Evolutionary conservation across 2,888 invertebrate species (phyloP).

Genomic region (Parnassius smintheus): DNA sequence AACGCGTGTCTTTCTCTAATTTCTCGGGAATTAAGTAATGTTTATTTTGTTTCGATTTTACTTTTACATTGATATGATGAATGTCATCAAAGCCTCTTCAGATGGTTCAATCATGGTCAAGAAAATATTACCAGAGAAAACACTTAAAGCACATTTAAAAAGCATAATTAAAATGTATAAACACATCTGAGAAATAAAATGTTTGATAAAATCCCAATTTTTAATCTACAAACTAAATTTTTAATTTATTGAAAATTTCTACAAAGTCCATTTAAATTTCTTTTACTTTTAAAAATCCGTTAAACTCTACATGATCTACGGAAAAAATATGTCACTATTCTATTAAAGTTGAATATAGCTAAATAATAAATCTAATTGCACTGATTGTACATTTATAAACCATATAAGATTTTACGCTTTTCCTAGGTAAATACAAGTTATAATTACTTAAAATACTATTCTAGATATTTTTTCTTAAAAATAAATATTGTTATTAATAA

Average conservation of each 20-base stretch:
- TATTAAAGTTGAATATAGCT: slow-evolving; percentile 47
- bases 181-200: slow-evolving; percentile 32
- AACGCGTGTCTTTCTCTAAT: slow-evolving; percentile 53
- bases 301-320: slow-evolving; percentile 50
- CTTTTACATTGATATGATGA: slow-evolving; percentile 1
- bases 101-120: slow-evolving; percentile 73
- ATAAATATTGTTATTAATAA: slow-evolving; percentile 32
- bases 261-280: slow-evolving; percentile 62
- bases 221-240: slow-evolving; percentile 26
- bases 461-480: slow-evolving; percentile 25
- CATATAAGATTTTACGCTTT: slow-evolving; percentile 35
- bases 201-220: slow-evolving; percentile 28
- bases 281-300: slow-evolving; percentile 54
- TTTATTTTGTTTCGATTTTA: slow-evolving; percentile 32
- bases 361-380: slow-evolving; percentile 44
- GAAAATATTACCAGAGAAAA: slow-evolving; percentile 47
- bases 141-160: slow-evolving; percentile 71
- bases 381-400: slow-evolving; percentile 29
- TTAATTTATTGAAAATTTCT: slow-evolving; percentile 42
- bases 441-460: slow-evolving; percentile 37
- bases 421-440: slow-evolving; percentile 63
- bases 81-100: slow-evolving; percentile 4
- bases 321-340: slow-evolving; percentile 56
- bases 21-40: slow-evolving; percentile 43
- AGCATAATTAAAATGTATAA: slow-evolving; percentile 54